Percentiles rank a stretch among this genome's conserved stretches.
Evolutionary conservation across 2,113 vertebrate genomes (phyloP).

Genomic region (Thalassoma bifasciatum): DNA sequence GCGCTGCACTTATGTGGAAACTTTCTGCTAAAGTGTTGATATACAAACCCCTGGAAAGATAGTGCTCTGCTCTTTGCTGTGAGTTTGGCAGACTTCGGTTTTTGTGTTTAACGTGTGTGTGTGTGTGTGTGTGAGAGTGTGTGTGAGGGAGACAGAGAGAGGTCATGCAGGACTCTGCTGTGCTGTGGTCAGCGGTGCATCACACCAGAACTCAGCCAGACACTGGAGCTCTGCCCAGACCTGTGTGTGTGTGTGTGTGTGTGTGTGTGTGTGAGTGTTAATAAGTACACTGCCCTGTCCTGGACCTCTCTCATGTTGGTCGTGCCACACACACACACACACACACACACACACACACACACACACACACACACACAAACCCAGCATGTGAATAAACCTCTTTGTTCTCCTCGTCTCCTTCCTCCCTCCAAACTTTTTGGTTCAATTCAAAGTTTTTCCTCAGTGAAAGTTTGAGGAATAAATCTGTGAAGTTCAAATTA

Average conservation of each 20-base stretch:
- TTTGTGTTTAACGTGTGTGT: no score
- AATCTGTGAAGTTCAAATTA: background rate
- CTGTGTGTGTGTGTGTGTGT: no score
- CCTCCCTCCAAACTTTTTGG: no score
- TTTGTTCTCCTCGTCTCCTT: slow-evolving; percentile 40
- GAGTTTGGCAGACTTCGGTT: background rate
- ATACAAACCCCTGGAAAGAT: background rate
- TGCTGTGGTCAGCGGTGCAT: slow-evolving; percentile 21
- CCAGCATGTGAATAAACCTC: slow-evolving; percentile 34
- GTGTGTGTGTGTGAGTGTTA: slow-evolving; percentile 20
- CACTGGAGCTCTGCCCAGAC: slow-evolving; percentile 18
- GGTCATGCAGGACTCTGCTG: background rate
- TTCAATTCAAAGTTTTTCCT: background rate
- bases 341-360: no score
- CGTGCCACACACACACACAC: no score
- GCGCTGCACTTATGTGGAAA: background rate
- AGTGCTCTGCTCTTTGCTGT: background rate
- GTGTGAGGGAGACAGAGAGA: background rate
- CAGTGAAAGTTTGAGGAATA: background rate
- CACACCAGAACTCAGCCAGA: slow-evolving; percentile 21
- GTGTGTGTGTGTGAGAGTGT: background rate
- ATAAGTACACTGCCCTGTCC: slow-evolving; percentile 38
- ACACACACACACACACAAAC: background rate
- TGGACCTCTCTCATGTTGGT: slow-evolving; percentile 30
- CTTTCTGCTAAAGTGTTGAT: background rate